Base-by-base conservation (phyloP, 1,140 invertebrate species). In the Trachelipus rathkii region DNA sequence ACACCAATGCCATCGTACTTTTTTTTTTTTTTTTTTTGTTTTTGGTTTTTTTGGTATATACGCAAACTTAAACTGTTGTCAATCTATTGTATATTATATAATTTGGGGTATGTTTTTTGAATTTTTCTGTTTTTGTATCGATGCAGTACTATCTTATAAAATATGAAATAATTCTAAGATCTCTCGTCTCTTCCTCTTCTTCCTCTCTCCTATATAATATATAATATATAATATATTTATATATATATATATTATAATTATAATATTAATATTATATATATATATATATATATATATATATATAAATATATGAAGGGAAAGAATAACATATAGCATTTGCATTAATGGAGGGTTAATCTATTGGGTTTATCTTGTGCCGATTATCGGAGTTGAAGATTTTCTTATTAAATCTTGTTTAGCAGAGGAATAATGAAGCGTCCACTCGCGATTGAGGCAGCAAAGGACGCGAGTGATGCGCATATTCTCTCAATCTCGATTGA, bases 241-340 rank as follows among this genome's bases (percentile, higher is more conserved):
- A 60, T 60, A 60, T 60, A 60, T 60, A 60, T 60, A 60, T 60
- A 60, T 60, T n/a, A n/a, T n/a, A n/a, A n/a, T n/a, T n/a, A n/a
- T n/a, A n/a, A n/a, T n/a, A n/a, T n/a, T n/a, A n/a, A n/a, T n/a
- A n/a, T n/a, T n/a, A n/a, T n/a, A 50, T 50, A 50, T 50, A 50
- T 50, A 15, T 50, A 50, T 50, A 50, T 50, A 50, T 50, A 50
- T 50, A 15, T 50, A 15, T 10, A 50, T 50, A 50, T 50, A 15
- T 50, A 50, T 50, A 15, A 10, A 50, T 50, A 15, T 50, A 50
- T 50, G 46, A 10, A 10, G 9, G 15, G 19, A 19, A 60, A 60
- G 11, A 60, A 60, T 60, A 1, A 15, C 8, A 19, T 60, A 15
- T 60, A 15, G 50, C 11, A 60, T 60, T 15, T 60, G 50, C 19